Percentiles rank a stretch among this genome's conserved stretches.
These are phyloP conservation scores for Pheosia tremula DNA, from an alignment of 2,888 invertebrate species.

Conservation along the genomic window DNA sequence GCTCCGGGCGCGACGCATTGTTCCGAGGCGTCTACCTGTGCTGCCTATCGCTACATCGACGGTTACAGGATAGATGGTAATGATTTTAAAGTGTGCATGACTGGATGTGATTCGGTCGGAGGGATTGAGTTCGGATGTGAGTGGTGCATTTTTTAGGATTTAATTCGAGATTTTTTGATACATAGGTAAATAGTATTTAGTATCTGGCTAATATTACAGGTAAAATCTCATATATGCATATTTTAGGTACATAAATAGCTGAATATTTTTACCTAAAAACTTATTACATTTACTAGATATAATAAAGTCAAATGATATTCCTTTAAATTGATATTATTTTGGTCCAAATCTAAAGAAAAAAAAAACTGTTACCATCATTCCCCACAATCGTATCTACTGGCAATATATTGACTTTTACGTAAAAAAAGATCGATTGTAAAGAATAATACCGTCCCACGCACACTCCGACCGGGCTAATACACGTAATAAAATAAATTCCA, in stretches of 20 bases:
- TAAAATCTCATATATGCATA: too few relatives aligned
- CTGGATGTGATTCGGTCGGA: conserved; percentile 10
- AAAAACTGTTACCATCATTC: neutral
- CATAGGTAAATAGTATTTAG: too few relatives aligned
- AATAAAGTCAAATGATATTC: neutral
- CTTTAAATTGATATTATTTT: neutral
- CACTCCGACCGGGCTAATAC: conserved; percentile 56
- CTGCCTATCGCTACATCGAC: conserved; percentile 62
- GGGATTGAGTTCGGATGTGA: conserved; percentile 2
- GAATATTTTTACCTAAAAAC: too few relatives aligned
- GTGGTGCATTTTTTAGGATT: neutral
- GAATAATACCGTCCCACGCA: conserved; percentile 64
- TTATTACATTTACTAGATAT: too few relatives aligned
- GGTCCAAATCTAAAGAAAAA: neutral
- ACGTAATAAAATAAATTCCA: conserved; percentile 80
- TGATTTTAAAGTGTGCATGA: conserved; percentile 38
- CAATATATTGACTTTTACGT: conserved; percentile 9
- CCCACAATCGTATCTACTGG: neutral
- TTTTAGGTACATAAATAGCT: too few relatives aligned
- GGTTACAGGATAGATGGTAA: conserved; percentile 24
- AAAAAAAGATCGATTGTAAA: conserved; percentile 28
- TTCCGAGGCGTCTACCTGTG: conserved; percentile 74
- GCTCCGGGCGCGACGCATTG: conserved; percentile 55
- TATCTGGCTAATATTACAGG: too few relatives aligned
- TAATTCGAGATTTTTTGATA: too few relatives aligned